These are phyloP conservation scores for Adelges cooleyi DNA, from an alignment of 1,140 invertebrate species.

Conservation along the genomic window DNA sequence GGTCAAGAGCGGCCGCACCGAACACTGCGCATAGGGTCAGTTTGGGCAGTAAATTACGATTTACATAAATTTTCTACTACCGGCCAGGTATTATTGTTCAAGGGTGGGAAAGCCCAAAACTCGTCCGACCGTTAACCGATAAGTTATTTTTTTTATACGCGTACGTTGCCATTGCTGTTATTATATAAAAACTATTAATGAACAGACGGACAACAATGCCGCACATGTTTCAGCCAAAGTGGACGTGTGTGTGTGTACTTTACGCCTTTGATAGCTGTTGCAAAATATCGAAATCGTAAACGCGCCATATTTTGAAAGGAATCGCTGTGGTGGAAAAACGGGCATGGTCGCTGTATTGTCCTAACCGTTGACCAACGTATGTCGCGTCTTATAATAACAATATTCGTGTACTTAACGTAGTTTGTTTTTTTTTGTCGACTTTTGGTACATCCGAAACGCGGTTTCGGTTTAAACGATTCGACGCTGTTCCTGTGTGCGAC, in stretches of 20 bases:
- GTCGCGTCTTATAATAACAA: too few relatives aligned
- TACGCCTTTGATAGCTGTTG: too few relatives aligned
- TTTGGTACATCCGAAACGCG: constrained; percentile 4
- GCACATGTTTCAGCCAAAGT: background rate
- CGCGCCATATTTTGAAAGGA: background rate
- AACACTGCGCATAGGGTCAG: background rate
- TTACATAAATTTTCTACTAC: constrained; percentile 18
- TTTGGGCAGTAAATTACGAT: constrained; percentile 25
- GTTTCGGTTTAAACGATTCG: background rate
- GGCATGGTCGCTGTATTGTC: background rate
- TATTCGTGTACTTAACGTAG: background rate
- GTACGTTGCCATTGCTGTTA: too few relatives aligned
- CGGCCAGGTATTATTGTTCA: background rate
- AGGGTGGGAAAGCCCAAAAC: constrained; percentile 4
- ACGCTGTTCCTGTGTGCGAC: too few relatives aligned
- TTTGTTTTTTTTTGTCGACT: background rate
- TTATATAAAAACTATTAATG: too few relatives aligned
- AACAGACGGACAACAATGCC: constrained; percentile 11
- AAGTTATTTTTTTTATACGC: background rate
- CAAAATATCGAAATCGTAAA: constrained; percentile 6
- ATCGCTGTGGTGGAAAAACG: constrained; percentile 19
- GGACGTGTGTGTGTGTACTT: too few relatives aligned
- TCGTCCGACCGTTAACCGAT: constrained; percentile 12
- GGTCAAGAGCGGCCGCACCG: background rate
- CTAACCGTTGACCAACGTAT: background rate